Base-by-base conservation (phyloP, 2,113 vertebrate species). In the Sigmodon hispidus region DNA sequence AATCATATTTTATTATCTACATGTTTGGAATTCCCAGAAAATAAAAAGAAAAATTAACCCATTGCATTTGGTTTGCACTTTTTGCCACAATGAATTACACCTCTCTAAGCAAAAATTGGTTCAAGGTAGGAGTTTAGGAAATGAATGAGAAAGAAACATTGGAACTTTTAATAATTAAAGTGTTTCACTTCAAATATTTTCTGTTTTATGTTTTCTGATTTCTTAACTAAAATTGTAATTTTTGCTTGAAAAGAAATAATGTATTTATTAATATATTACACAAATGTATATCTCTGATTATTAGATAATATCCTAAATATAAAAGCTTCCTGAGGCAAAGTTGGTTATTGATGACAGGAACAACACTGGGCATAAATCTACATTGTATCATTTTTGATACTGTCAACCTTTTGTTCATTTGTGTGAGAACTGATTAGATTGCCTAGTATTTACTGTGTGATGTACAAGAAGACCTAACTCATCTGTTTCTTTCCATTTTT, bases 381-480 rank as follows among this genome's bases (percentile, higher is more conserved):
- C 63, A 93, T 80, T 87, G 34, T 52, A 88, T 57, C 43, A 13
- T 81, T 65, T 80, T 95, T 92, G 52, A 90, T 85, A 70, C 15
- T 87, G 6, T 72, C 72, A 29, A 69, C 1, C 16, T 77, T 75
- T 73, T 85, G 73, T 19, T 92, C 69, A 77, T 59, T 94, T 45
- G n/a, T 95, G 43, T 94, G 63, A 75, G n/a, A 31, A 89, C 52
- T 89, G 69, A 89, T 95, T 93, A 91, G 3, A 67, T 83, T 48
- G 63, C 61, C 57, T 5, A 6, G 12, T 11, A 12, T 83, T 48
- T 77, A 10, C 45, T 34, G 22, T 0, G 29, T 84, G 29, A 29
- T 76, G 45, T 52, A 4, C 16, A 21, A 75, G 36, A 90, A 84
- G n/a, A 63, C 45, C 21, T 7, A 55, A 26, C 22, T 79, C 43